Base-by-base conservation (phyloP, 2,113 vertebrate genomes). In the Gopherus flavomarginatus region DNA sequence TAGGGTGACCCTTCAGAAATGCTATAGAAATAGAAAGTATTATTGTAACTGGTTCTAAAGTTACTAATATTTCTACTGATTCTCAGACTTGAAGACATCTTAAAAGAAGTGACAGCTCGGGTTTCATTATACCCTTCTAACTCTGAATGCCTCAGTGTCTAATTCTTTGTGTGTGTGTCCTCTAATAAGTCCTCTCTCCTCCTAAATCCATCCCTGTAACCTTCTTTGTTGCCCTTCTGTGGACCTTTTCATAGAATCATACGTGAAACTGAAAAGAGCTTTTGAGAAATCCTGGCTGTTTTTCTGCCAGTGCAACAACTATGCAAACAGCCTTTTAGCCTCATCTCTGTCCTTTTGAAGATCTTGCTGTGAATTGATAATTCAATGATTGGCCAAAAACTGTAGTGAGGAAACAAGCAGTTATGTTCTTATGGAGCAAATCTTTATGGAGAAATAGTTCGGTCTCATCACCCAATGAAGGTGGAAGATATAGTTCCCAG, bases 301-400 rank as follows among this genome's bases (percentile, higher is more conserved):
- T 87, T 93, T 75, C 83, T 93, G 47, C 72, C 56, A 92, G 38
- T 65, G 42, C 87, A 93, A 72, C 22, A 87, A 57, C 50, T 90
- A 87, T 75, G 85, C 92, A 54, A 1, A 21, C 47, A 42, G 44
- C 29, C 84, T 94, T 89, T 1, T 1, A 65, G 72, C 86, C 83
- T 95, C 92, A 86, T 94, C 85, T 90, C 89, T 83, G 89, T n/a
- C 87, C 89, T 93, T 96, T 83, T 96, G 95, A 97, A 47, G 57
- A 95, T 93, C 95, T 96, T 96, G 89, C 87, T 91, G 83, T 0
- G 0, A 85, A 81, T 90, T 94, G 56, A 79, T 95, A 97, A 95
- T 95, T 91, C 92, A 89, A 96, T 97, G 95, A 97, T 94, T 95
- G 81, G 35, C 83, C 81, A 94, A 91, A 26, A 62, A 52, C 42